Conservation (phyloP, 2,888 invertebrate species). For the Phengaris alcon region DNA sequence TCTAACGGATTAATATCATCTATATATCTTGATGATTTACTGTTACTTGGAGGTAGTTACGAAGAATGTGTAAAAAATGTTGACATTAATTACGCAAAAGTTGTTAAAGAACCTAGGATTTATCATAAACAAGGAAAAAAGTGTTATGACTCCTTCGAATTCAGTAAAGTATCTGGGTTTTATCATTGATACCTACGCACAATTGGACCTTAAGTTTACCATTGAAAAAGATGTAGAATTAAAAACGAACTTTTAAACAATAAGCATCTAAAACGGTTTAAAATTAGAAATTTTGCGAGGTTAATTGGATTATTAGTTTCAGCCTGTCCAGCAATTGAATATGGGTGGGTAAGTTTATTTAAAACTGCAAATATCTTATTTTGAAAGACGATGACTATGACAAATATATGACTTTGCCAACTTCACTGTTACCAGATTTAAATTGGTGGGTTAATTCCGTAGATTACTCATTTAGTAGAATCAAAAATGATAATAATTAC, state of each 20-base stretch:
- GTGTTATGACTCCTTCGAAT: not conserved
- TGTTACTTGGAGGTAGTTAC: no score
- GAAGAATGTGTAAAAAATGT: no score
- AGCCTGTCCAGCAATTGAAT: not conserved
- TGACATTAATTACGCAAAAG: no score
- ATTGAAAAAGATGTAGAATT: not conserved
- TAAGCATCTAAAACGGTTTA: not conserved
- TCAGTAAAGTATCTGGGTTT: no score
- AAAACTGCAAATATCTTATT: not conserved
- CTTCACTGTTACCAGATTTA: not conserved
- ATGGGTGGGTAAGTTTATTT: constrained; percentile 7
- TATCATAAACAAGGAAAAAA: no score
- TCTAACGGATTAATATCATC: no score
- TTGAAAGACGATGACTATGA: constrained; percentile 1
- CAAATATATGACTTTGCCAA: not conserved
- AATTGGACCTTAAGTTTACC: no score
- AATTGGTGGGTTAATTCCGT: constrained; percentile 1
- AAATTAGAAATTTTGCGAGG: not conserved
- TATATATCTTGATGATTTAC: no score
- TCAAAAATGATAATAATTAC: not conserved
- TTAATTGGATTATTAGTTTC: not conserved
- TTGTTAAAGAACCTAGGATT: no score
- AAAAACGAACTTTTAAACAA: not conserved
- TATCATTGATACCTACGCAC: no score
- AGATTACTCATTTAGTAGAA: not conserved